Evolutionary conservation across 1,140 invertebrate genomes (phyloP).

Genomic region (Drosophila nigromelanica): DNA sequence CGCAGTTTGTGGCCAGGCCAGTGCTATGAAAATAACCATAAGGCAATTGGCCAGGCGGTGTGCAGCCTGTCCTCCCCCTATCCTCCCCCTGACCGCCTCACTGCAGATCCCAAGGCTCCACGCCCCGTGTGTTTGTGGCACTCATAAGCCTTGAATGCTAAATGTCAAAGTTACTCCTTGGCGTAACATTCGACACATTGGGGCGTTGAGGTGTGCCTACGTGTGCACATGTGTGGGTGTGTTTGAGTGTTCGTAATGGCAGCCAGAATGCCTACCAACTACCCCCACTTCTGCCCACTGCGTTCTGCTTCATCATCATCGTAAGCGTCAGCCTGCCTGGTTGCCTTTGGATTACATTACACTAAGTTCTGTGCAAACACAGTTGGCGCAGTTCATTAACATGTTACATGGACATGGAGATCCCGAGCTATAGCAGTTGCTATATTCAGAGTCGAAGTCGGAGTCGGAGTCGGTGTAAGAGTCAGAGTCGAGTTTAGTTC

Average conservation of each 20-base stretch:
- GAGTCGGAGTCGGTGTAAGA: background rate
- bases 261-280: constrained; percentile 13
- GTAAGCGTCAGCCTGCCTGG: constrained; percentile 26
- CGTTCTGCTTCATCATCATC: constrained; percentile 13
- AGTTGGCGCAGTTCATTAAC: constrained; percentile 82
- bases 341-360: constrained; percentile 75
- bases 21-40: constrained; percentile 82
- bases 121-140: constrained; percentile 54
- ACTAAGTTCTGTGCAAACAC: constrained; percentile 82
- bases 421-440: too few relatives aligned
- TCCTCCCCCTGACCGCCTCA: background rate
- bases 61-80: constrained; percentile 30
- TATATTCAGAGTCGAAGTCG: constrained; percentile 6
- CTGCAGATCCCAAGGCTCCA: constrained; percentile 9
- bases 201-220: constrained; percentile 67
- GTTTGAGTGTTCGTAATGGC: constrained; percentile 36
- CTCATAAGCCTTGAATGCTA: constrained; percentile 83
- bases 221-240: constrained; percentile 32
- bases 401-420: constrained; percentile 76
- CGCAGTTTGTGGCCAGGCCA: constrained; percentile 78
- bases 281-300: constrained; percentile 3
- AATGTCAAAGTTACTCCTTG: constrained; percentile 83
- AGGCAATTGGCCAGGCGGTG: constrained; percentile 77
- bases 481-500: constrained; percentile 56
- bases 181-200: constrained; percentile 82